Base-by-base conservation (phyloP, 1,140 invertebrate genomes). In the Cydia strobilella region DNA sequence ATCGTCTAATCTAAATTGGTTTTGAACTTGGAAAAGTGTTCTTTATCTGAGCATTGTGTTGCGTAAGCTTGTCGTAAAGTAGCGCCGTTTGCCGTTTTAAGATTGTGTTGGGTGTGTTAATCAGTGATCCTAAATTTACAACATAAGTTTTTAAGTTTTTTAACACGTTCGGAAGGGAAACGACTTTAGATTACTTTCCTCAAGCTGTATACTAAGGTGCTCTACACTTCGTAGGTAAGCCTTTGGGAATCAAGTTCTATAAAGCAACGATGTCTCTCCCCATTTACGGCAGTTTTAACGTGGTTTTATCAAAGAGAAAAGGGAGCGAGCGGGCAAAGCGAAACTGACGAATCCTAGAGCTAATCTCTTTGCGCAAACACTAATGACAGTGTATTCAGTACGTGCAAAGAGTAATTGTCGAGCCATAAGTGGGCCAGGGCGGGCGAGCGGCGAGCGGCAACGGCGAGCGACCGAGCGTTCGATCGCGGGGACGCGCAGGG, bases 401-500 rank as follows among this genome's bases (percentile, higher is more conserved):
- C 31, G 76, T 75, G 76, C 74, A 79, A 80, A 80, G 79, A 78
- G 78, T 82, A 83, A 82, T 84, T 81, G 86, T 81, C 82, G 85
- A 76, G 81, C 63, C 63, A 66, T 76, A 85, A 84, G 84, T 81
- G 82, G 86, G 81, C 78, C 80, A 78, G 77, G 73, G 79, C 77
- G 76, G 62, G 54, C 76, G 66, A 72, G 63, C 71, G 78, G 75
- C 80, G 77, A 63, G 69, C 73, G 74, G 42, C 27, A 72, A 54
- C 75, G 80, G 77, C 73, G 78, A 78, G 83, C 79, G 84, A 39
- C 35, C 35, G 35, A 39, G 15, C 45, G 45, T 87, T 91, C 88
- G 87, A 90, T 88, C 84, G 88, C 86, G 80, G 86, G 84, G 87
- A 89, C 88, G 90, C 88, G 88, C 86, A 84, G 71, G 76, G 88